Evolutionary conservation across 2,888 invertebrate genomes (phyloP), one percentile per base, ranked within the genome.

Genomic region (Disparrhopalites patrizii): DNA sequence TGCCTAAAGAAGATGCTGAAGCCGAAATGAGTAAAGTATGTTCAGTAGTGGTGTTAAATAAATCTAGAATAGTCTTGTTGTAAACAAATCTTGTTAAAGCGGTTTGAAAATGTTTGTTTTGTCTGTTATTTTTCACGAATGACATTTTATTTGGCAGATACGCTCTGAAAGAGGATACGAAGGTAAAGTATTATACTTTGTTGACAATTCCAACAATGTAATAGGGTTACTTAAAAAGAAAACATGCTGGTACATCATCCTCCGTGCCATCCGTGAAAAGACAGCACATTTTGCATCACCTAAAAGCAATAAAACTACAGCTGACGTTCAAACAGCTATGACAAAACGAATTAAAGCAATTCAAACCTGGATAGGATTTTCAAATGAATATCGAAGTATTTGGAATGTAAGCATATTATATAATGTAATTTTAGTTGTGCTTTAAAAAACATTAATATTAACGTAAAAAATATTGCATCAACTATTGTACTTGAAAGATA

Each of bases 171-270:
- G 77, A 65, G 77, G 77, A 51, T 77, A 76, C 68, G 81, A 81
- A 71, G 81, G 81, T 2, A 79, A 79, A 68, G 81, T 81, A 1
- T 68, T 81, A 15, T 81, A 80, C 70, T 81, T 80, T 73, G 65
- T 80, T 20, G 79, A 80, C 67, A 69, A 68, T 3, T 57, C 76
- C 8, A 72, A 75, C n/a, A 72, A 75, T 56, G 79, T 80, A 15
- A 78, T 81, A 57, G 81, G 81, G 30, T 66, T 81, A 3, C 75
- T 80, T n/a, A 81, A 81, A 73, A 80, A 80, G 76, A 81, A 81
- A 76, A 80, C 80, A n/a, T 76, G 78, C n/a, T 81, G 81, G 81
- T 81, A 77, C 70, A 73, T 78, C 60, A 76, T 78, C 31, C 56
- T 77, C 27, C 69, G 76, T 20, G 74, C 76, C 2, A 57, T 76